Conservation (phyloP, 2,888 invertebrate species). For the Imbricaverruca yamaguchii region DNA sequence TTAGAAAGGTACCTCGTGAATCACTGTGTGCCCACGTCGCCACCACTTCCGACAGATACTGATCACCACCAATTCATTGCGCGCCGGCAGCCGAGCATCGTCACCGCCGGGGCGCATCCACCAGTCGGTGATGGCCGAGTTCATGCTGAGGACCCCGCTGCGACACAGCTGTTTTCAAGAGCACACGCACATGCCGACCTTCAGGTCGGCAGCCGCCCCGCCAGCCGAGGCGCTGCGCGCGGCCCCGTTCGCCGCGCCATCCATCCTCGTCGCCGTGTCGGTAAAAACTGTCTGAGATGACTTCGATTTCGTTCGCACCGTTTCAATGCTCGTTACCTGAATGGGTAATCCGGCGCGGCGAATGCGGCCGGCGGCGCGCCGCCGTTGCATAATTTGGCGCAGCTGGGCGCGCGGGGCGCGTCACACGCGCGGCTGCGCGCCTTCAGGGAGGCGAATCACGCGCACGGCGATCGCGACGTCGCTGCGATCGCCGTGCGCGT, state of each 20-base stretch:
- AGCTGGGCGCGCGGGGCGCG: not conserved
- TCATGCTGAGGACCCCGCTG: too few relatives aligned
- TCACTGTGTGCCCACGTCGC: too few relatives aligned
- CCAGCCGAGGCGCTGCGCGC: not conserved
- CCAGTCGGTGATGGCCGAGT: too few relatives aligned
- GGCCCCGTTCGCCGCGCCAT: not conserved
- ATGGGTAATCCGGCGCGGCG: not conserved
- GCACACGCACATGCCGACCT: not conserved
- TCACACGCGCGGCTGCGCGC: not conserved
- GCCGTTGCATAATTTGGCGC: not conserved
- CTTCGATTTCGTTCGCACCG: not conserved
- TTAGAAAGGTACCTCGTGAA: too few relatives aligned
- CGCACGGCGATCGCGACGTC: not conserved
- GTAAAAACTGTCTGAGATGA: not conserved
- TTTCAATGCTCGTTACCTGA: constrained; percentile 12
- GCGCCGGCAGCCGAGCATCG: too few relatives aligned
- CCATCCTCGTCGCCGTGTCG: not conserved
- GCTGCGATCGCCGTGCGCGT: not conserved
- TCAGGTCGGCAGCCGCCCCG: not conserved
- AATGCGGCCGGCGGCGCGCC: not conserved
- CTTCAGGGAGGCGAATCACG: not conserved
- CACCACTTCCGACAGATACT: too few relatives aligned
- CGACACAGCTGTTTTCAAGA: not conserved
- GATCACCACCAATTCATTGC: too few relatives aligned
- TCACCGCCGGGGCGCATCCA: too few relatives aligned